Percentiles rank a stretch among this genome's conserved stretches.
Evolutionary conservation across 2,113 vertebrate genomes (phyloP).

Genomic region (Coracopsis vasa): DNA sequence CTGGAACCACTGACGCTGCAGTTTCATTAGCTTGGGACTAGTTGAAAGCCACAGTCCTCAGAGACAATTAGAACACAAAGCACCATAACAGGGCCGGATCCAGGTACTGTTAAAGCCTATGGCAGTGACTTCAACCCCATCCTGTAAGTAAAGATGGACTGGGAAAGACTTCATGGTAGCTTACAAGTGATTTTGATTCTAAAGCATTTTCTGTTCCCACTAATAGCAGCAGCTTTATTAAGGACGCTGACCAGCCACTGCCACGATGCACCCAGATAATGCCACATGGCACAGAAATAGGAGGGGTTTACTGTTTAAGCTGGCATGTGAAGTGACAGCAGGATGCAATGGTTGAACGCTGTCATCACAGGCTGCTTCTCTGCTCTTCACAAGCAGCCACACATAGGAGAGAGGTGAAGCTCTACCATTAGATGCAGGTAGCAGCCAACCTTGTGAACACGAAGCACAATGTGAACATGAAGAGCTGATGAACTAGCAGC

Average conservation of each 20-base stretch:
- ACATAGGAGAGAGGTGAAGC: background rate
- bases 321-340: background rate
- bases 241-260: background rate
- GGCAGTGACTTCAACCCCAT: background rate
- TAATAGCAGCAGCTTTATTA: background rate
- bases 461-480: background rate
- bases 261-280: background rate
- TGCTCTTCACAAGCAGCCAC: background rate
- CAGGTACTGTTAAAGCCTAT: background rate
- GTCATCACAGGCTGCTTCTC: background rate
- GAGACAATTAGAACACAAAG: background rate
- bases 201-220: background rate
- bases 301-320: background rate
- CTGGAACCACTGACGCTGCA: conserved; percentile 19
- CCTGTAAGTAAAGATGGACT: background rate
- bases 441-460: background rate
- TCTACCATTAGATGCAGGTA: background rate
- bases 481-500: background rate
- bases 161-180: background rate
- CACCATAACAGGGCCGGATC: background rate
- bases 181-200: background rate
- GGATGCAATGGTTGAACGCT: background rate
- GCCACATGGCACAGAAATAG: background rate
- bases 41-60: background rate
- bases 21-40: background rate